Evolutionary conservation across 1,140 invertebrate genomes (phyloP).

Genomic region (Drosophila biarmipes): DNA sequence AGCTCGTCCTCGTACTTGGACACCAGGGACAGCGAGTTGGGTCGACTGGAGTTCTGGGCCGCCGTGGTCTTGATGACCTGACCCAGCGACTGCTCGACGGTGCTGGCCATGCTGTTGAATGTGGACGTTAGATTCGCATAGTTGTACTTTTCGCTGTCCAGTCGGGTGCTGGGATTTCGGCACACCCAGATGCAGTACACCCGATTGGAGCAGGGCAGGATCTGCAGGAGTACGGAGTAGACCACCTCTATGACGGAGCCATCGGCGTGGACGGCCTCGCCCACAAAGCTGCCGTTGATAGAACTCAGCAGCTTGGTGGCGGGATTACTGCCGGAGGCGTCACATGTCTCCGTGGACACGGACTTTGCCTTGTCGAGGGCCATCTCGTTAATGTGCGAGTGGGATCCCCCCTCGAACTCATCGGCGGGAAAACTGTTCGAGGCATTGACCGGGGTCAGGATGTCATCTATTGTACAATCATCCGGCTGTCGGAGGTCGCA

Average conservation of each 20-base stretch:
- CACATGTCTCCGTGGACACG: slow-evolving; percentile 29
- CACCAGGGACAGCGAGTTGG: slow-evolving; percentile 86
- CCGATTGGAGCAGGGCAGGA: slow-evolving; percentile 74
- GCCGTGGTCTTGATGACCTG: slow-evolving; percentile 71
- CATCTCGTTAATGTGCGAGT: slow-evolving; percentile 36
- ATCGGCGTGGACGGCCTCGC: slow-evolving; percentile 64
- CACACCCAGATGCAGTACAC: slow-evolving; percentile 86
- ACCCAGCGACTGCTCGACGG: slow-evolving; percentile 84
- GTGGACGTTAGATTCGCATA: slow-evolving; percentile 84
- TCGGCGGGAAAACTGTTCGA: slow-evolving; percentile 38
- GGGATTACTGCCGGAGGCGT: slow-evolving; percentile 49
- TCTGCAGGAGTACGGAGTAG: slow-evolving; percentile 61
- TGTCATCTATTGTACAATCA: slow-evolving; percentile 48
- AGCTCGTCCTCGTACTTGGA: slow-evolving; percentile 86
- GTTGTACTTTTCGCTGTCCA: slow-evolving; percentile 60
- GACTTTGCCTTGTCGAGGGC: slow-evolving; percentile 36
- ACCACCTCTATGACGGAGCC: slow-evolving; percentile 60
- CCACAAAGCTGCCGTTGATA: slow-evolving; percentile 59
- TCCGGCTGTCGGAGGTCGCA: slow-evolving; percentile 13
- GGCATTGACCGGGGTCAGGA: slow-evolving; percentile 51
- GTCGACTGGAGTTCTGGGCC: slow-evolving; percentile 84
- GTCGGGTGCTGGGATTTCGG: slow-evolving; percentile 85
- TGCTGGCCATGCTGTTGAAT: slow-evolving; percentile 85
- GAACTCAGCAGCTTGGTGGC: slow-evolving; percentile 39
- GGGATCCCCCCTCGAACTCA: slow-evolving; percentile 47